Base-by-base conservation (phyloP, 2,797 vertebrate genomes). In the Perodicticus potto region DNA sequence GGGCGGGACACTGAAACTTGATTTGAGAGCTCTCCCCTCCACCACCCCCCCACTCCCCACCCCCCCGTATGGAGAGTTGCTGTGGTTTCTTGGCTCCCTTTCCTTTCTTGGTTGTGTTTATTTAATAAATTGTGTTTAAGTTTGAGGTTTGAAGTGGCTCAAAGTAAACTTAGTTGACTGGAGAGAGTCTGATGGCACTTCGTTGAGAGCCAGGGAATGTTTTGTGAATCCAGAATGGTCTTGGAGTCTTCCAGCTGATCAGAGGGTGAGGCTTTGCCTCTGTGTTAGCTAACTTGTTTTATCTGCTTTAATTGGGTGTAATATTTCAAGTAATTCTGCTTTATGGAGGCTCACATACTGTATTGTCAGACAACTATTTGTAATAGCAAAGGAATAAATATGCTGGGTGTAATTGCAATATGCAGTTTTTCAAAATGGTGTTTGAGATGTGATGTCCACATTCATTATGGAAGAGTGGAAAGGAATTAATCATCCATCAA, bases 111-210 rank as follows among this genome's bases (percentile, higher is more conserved):
- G 96, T 90, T 90, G 84, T 96, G 96, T 97, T 97, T 97, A 90
- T 97, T 97, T 97, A 96, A 97, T 94, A 91, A 77, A 93, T 96
- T 96, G 89, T 97, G 90, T 95, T 96, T 97, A 97, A 96, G 96
- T 96, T 96, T 93, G 96, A 97, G 97, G 93, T 96, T 96, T 96
- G 91, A 97, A 97, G 94, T 96, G 97, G 94, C 93, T 92, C 96
- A 90, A 1, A 96, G 96, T 97, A 96, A 97, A 95, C 97, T 55
- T 37, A n/a, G 91, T 93, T 96, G 96, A 89, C 95, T 87, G 82
- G 70, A 74, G 57, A 49, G 81, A 93, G 84, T 70, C 85, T 49
- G 65, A 65, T 78, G 95, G 59, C 95, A 93, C 72, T 93, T 89
- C 57, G 27, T 55, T 67, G 94, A 89, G 90, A 94, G 34, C 84